phyloP scores from a whole-genome alignment of 2,113 vertebrate species.

The Brachyhypopomus occidentalis region DNA sequence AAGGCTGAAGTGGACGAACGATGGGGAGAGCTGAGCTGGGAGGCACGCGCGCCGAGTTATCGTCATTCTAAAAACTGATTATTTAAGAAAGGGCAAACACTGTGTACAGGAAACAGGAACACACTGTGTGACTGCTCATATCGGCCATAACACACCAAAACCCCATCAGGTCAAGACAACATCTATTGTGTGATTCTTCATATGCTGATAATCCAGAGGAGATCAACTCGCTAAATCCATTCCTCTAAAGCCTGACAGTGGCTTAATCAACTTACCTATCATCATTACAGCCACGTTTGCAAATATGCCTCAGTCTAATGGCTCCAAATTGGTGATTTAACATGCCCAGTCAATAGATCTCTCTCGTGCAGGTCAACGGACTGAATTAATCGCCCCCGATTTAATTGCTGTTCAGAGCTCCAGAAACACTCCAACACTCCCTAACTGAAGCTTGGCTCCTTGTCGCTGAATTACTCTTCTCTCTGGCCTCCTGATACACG shows the following conservation, averaged over 20 bases:
- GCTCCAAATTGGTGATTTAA: constrained; percentile 54
- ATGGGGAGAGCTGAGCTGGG: background rate
- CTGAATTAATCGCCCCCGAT: constrained; percentile 52
- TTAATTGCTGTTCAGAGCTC: constrained; percentile 52
- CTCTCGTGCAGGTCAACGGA: constrained; percentile 44
- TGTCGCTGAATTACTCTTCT: constrained; percentile 52
- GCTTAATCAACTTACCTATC: constrained; percentile 43
- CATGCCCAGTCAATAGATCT: constrained; percentile 48
- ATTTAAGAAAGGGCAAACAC: too few species aligned
- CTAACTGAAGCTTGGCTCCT: constrained; percentile 12
- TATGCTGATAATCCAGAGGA: constrained; percentile 2
- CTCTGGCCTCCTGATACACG: constrained; percentile 49
- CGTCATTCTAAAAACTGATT: background rate
- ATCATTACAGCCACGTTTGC: constrained; percentile 52
- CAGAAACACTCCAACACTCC: constrained; percentile 32
- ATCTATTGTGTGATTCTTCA: background rate
- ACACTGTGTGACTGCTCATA: background rate
- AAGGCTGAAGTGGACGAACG: background rate
- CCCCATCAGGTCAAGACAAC: background rate
- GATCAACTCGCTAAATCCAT: background rate
- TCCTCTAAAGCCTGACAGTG: background rate
- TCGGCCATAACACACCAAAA: background rate
- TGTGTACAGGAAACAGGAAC: background rate
- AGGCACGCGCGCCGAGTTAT: background rate
- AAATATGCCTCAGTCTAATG: constrained; percentile 48